phyloP scores from a whole-genome alignment of 2,888 invertebrate genomes.

The Phrixothrix hirtus region DNA sequence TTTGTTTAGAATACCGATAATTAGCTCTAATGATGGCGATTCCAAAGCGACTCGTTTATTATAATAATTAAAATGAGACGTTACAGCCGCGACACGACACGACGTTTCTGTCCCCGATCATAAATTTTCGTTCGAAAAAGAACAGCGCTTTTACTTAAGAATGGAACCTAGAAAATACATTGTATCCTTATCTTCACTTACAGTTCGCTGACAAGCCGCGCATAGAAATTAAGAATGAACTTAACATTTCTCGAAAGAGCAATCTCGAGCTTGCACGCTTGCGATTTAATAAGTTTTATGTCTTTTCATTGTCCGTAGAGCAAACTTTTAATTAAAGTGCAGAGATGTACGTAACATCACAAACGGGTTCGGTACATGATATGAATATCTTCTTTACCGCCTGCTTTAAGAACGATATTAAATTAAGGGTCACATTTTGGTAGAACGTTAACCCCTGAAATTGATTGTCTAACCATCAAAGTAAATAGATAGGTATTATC shows the following conservation, averaged over 20 bases:
- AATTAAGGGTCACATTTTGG: no score
- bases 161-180: conserved; percentile 1
- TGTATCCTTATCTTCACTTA: conserved; percentile 22
- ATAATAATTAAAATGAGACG: no score
- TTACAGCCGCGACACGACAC: not conserved
- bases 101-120: not conserved
- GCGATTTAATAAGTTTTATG: conserved; percentile 48
- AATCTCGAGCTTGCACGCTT: conserved; percentile 49
- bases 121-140: conserved; percentile 3
- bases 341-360: conserved; percentile 22
- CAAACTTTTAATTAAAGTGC: conserved; percentile 41
- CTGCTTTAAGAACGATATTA: not conserved
- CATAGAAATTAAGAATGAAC: conserved; percentile 46
- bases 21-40: conserved; percentile 14
- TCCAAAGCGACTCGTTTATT: no score
- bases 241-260: conserved; percentile 49
- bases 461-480: no score
- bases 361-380: conserved; percentile 25
- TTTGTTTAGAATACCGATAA: conserved; percentile 17
- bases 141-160: no score
- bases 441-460: no score
- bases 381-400: conserved; percentile 24
- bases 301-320: conserved; percentile 47
- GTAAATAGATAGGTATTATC: no score
- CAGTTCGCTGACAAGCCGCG: conserved; percentile 41